Percentiles rank a stretch among this genome's conserved stretches.
Conservation (phyloP, 2,113 vertebrate species). For the Tapirus terrestris region DNA sequence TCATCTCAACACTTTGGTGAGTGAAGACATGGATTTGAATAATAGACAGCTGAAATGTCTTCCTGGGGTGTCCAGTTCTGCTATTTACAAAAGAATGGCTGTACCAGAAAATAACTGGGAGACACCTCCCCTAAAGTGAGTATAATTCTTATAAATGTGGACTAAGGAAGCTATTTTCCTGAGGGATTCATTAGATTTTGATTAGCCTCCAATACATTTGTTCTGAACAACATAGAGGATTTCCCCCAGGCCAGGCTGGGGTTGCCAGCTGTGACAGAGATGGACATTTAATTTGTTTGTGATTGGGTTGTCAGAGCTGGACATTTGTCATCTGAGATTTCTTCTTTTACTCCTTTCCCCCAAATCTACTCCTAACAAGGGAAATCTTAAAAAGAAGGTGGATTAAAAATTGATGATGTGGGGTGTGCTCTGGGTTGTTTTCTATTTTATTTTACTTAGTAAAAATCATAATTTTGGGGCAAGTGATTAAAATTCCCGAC, state of each 20-base stretch:
- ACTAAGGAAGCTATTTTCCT: constrained; percentile 44
- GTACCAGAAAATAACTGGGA: constrained; percentile 39
- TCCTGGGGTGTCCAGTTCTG: constrained; percentile 1
- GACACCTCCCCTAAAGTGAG: not conserved
- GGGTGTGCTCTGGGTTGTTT: not conserved
- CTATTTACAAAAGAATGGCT: constrained; percentile 54
- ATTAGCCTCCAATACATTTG: constrained; percentile 62
- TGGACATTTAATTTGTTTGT: constrained; percentile 76
- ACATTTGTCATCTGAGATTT: constrained; percentile 68
- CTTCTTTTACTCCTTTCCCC: constrained; percentile 41
- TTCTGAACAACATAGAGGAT: not conserved
- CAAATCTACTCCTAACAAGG: constrained; percentile 56
- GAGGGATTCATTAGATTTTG: constrained; percentile 71
- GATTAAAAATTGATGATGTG: constrained; percentile 61
- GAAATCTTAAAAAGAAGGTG: constrained; percentile 54
- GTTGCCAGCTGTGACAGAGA: constrained; percentile 69
- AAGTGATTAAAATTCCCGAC: constrained; percentile 55
- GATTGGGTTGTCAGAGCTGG: constrained; percentile 70
- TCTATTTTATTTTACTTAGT: constrained; percentile 67
- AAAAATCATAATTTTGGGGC: constrained; percentile 57
- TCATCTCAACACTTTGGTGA: constrained; percentile 61
- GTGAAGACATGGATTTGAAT: constrained; percentile 58
- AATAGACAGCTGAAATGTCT: constrained; percentile 48
- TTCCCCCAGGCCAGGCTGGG: constrained; percentile 46
- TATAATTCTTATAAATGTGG: constrained; percentile 31